Evolutionary conservation across 53 echinoderm and acorn worm species (phyloP).

Genomic region (Zoroaster sp.): DNA sequence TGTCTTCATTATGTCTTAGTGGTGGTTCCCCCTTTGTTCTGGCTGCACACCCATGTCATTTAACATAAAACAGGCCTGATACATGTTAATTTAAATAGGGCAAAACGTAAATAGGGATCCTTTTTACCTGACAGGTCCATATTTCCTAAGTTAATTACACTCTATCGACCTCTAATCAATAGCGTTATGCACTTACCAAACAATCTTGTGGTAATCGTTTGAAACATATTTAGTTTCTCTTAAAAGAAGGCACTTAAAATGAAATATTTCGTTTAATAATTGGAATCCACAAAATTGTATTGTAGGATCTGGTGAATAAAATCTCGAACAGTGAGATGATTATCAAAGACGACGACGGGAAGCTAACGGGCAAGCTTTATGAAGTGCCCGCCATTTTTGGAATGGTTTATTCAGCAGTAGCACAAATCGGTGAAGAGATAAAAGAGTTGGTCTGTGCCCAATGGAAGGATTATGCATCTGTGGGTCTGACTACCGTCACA

Average conservation of each 20-base stretch:
- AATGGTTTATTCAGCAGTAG: not conserved
- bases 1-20: not conserved
- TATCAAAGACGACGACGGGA: conserved; percentile 11
- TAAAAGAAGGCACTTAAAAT: too few species aligned
- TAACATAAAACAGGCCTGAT: not conserved
- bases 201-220: too few species aligned
- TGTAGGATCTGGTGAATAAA: not conserved
- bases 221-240: too few species aligned
- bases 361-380: conserved; percentile 29
- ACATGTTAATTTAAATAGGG: not conserved
- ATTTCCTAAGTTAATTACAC: not conserved
- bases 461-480: conserved; percentile 40
- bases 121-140: not conserved
- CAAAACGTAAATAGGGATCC: not conserved
- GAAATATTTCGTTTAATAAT: not conserved
- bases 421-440: not conserved
- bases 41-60: not conserved
- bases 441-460: not conserved
- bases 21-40: not conserved
- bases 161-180: not conserved
- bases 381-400: conserved; percentile 10
- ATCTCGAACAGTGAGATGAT: conserved; percentile 2
- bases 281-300: not conserved
- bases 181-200: too few species aligned
- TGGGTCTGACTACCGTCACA: conserved; percentile 59